These are phyloP conservation scores for Crotalus horridus DNA, from an alignment of 2,113 vertebrate species.

Conservation along the genomic window DNA sequence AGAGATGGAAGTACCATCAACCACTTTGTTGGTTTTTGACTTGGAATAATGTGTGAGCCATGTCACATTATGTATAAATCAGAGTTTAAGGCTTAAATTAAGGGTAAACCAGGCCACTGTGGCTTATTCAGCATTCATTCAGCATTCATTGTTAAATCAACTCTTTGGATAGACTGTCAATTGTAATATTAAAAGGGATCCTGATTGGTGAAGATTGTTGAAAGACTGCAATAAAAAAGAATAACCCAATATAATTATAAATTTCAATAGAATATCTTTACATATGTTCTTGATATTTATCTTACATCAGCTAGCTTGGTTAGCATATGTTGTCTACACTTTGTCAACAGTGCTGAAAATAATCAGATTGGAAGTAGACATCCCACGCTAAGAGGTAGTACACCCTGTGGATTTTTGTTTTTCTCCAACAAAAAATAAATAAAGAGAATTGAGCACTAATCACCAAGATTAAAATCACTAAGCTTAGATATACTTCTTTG, in stretches of 20 bases:
- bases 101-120: not conserved
- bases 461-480: not conserved
- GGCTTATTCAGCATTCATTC: not conserved
- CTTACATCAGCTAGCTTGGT: not conserved
- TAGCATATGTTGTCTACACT: not conserved
- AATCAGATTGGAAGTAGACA: not conserved
- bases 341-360: not conserved
- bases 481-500: not conserved
- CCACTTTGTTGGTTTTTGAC: not conserved
- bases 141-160: not conserved
- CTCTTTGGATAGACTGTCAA: not conserved
- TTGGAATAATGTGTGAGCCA: not conserved
- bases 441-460: not conserved
- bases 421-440: not conserved
- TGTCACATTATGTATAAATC: not conserved
- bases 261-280: conserved; percentile 22
- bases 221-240: not conserved
- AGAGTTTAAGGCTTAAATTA: not conserved
- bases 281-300: conserved; percentile 33
- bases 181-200: not conserved
- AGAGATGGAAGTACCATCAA: not conserved
- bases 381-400: not conserved
- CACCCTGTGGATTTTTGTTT: not conserved
- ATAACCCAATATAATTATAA: not conserved
- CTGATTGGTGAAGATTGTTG: not conserved